phyloP scores from a whole-genome alignment of 2,797 vertebrate species.

The Hydrocynus forskahlii region DNA sequence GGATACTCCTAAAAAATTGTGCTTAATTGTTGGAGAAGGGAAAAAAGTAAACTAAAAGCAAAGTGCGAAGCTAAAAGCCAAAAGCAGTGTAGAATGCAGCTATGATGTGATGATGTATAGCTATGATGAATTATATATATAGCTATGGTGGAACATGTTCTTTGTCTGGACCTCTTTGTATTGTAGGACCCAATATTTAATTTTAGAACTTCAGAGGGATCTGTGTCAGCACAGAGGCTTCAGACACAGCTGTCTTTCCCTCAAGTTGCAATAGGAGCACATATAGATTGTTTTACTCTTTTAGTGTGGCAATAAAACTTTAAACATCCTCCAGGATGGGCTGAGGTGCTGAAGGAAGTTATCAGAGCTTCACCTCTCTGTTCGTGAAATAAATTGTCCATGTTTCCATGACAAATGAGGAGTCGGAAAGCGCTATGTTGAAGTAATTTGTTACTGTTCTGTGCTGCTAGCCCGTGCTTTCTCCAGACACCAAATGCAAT shows the following conservation, averaged over 20 bases:
- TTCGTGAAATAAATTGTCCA: constrained; percentile 57
- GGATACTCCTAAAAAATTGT: neutral
- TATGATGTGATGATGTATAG: too few relatives aligned
- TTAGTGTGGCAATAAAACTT: constrained; percentile 54
- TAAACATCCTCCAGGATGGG: constrained; percentile 51
- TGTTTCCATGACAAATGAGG: constrained; percentile 53
- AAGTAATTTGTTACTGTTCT: constrained; percentile 57
- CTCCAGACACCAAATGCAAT: constrained; percentile 63
- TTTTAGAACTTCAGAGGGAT: constrained; percentile 3
- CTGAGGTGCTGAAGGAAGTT: constrained; percentile 53
- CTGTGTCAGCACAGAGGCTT: constrained; percentile 8
- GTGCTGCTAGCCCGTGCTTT: constrained; percentile 52
- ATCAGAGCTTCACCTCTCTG: constrained; percentile 62
- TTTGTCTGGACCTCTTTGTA: neutral
- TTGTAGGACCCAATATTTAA: neutral
- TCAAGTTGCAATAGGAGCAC: constrained; percentile 56
- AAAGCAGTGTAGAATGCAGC: too few relatives aligned
- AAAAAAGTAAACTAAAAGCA: too few relatives aligned
- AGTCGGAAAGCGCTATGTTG: constrained; percentile 44
- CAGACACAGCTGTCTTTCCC: constrained; percentile 37
- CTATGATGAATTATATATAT: constrained; percentile 27
- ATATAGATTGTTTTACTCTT: constrained; percentile 49
- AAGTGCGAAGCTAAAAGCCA: too few relatives aligned
- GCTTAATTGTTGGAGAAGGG: too few relatives aligned
- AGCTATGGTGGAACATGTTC: constrained; percentile 7